Conservation (phyloP, 2,888 invertebrate species). For the Rapana venosa region DNA sequence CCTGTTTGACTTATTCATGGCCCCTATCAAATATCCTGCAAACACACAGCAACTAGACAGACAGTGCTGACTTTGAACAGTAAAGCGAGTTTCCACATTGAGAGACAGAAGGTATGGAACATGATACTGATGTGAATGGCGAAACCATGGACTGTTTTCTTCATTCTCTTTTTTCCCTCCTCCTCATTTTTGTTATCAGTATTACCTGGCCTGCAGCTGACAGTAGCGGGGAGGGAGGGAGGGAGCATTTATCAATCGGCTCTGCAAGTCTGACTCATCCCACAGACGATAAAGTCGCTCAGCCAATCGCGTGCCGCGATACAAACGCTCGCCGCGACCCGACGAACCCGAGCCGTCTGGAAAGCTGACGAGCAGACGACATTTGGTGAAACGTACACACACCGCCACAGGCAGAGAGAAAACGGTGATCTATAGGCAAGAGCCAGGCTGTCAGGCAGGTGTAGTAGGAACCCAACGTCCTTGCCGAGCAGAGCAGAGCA, state of each 20-base stretch:
- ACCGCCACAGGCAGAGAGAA: background rate
- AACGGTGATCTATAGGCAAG: background rate
- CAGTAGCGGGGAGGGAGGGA: background rate
- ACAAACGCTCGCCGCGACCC: slow-evolving; percentile 11
- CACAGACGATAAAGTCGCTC: slow-evolving; percentile 29
- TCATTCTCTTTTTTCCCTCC: no score
- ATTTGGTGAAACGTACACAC: background rate
- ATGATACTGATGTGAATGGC: no score
- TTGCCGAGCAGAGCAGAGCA: background rate
- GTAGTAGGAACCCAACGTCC: background rate
- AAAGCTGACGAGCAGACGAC: slow-evolving; percentile 24
- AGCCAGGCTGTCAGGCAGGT: background rate
- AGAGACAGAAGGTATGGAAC: no score
- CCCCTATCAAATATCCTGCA: no score
- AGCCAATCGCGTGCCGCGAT: slow-evolving; percentile 52
- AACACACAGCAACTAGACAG: no score
- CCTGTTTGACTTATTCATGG: no score
- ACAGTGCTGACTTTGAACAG: no score
- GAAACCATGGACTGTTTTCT: no score
- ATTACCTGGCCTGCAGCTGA: slow-evolving; percentile 11
- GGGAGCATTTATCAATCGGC: slow-evolving; percentile 45
- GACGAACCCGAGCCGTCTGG: slow-evolving; percentile 28
- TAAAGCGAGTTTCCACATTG: no score
- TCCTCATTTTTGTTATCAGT: background rate
- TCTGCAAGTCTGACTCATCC: slow-evolving; percentile 45